Evolutionary conservation across 1,140 invertebrate genomes (phyloP).

Genomic region (Hypsibius dujardini): DNA sequence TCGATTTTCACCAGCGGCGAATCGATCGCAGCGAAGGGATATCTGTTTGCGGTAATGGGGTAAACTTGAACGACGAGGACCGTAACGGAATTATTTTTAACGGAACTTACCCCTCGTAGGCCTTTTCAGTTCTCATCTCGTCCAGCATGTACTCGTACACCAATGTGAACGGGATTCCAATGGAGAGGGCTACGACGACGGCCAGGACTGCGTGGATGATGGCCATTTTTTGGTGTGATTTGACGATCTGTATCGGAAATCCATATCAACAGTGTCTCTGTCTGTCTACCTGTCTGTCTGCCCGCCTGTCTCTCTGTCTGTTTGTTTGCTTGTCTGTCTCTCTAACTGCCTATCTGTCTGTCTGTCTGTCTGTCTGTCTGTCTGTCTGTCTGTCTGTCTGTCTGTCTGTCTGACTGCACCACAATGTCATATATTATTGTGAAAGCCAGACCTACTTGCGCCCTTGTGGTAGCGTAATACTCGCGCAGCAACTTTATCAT

Average conservation of each 20-base stretch:
- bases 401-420: no score
- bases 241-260: background rate
- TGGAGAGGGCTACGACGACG: background rate
- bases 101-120: background rate
- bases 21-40: background rate
- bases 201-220: background rate
- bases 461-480: background rate
- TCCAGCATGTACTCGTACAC: constrained; percentile 5
- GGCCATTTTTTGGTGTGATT: constrained; percentile 5
- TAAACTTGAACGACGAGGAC: no score
- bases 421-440: no score
- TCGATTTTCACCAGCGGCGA: constrained; percentile 1
- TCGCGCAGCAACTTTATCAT: constrained; percentile 5
- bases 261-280: no score
- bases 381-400: no score
- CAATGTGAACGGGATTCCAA: background rate
- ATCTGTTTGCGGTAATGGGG: background rate
- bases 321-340: no score
- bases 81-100: no score
- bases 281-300: no score
- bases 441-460: background rate
- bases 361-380: no score
- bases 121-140: background rate
- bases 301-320: no score
- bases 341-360: no score